These are phyloP conservation scores for Hylyphantes graminicola DNA, from an alignment of 1,140 invertebrate genomes.

Conservation along the genomic window DNA sequence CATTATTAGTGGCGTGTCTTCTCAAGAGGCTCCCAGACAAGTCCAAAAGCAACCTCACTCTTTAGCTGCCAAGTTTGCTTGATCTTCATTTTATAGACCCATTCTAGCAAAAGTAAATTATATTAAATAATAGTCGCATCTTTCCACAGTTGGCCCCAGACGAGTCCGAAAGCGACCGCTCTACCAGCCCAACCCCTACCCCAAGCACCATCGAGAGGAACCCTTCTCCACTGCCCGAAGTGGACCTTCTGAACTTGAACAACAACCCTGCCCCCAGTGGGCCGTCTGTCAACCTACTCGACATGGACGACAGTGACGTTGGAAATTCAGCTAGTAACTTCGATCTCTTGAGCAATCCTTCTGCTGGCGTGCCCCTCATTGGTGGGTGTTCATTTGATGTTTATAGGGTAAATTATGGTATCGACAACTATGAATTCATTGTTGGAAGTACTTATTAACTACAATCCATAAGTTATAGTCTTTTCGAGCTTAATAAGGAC, in stretches of 20 bases:
- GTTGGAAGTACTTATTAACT: too few species aligned
- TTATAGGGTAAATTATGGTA: neutral
- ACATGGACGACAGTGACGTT: constrained; percentile 50
- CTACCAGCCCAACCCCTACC: constrained; percentile 50
- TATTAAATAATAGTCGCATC: too few species aligned
- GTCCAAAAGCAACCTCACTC: too few species aligned
- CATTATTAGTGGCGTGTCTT: too few species aligned
- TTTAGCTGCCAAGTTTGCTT: too few species aligned
- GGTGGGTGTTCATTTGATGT: neutral
- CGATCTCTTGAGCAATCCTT: constrained; percentile 55
- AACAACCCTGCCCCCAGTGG: constrained; percentile 19
- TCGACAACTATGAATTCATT: neutral
- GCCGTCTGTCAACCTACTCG: constrained; percentile 37
- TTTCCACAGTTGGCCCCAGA: constrained; percentile 21
- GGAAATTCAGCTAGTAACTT: constrained; percentile 50
- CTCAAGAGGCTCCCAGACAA: too few species aligned
- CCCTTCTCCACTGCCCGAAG: constrained; percentile 38
- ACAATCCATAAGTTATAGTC: too few species aligned
- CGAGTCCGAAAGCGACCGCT: constrained; percentile 44
- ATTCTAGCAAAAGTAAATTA: too few species aligned
- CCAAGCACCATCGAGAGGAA: constrained; percentile 16
- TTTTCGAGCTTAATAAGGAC: too few species aligned
- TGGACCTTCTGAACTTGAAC: constrained; percentile 54
- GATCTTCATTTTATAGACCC: too few species aligned
- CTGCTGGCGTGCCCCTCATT: constrained; percentile 40